These are phyloP conservation scores for Atethmia centrago DNA, from an alignment of 2,888 invertebrate species.

Conservation along the genomic window DNA sequence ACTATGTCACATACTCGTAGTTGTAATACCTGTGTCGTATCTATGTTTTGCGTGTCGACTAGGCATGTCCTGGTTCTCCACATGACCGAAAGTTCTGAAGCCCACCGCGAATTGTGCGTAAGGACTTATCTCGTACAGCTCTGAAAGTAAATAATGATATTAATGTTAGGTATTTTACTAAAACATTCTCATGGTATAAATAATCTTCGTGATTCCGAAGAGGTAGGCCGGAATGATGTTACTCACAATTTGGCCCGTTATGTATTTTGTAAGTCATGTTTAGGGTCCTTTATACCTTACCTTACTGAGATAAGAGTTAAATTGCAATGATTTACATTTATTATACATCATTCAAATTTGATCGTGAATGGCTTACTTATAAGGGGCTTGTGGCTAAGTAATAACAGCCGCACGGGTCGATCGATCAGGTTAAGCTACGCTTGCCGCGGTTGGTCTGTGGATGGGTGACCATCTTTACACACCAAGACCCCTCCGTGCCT, in stretches of 20 bases:
- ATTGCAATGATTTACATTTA: background rate
- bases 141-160: constrained; percentile 71
- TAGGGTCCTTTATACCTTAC: background rate
- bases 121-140: constrained; percentile 89
- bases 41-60: constrained; percentile 82
- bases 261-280: background rate
- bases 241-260: background rate
- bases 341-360: background rate
- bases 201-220: background rate
- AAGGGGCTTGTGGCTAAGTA: too few species aligned
- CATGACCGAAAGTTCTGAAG: constrained; percentile 88
- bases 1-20: background rate
- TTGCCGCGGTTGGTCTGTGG: too few species aligned
- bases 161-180: background rate
- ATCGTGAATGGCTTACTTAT: background rate
- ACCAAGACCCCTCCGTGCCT: too few species aligned
- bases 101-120: constrained; percentile 89
- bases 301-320: background rate
- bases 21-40: constrained; percentile 85
- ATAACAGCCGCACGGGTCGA: too few species aligned
- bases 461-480: too few species aligned
- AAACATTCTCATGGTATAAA: background rate
- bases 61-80: constrained; percentile 87
- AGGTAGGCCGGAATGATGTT: background rate
- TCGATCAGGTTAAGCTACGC: too few species aligned